phyloP scores from a whole-genome alignment of 2,113 vertebrate species.

The Noturus placidus region DNA sequence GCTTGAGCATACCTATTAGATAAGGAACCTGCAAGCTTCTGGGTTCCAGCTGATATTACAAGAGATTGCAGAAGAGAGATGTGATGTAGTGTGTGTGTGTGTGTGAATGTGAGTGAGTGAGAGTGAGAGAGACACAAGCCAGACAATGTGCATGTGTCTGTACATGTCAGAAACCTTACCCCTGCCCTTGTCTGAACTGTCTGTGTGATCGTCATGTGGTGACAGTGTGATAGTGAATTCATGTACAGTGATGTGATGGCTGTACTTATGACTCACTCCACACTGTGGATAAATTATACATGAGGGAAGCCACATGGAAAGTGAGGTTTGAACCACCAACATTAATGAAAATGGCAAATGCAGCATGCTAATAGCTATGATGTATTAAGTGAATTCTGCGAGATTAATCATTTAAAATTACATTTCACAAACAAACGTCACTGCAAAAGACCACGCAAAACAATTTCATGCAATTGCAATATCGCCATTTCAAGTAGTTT shows the following conservation, averaged over 20 bases:
- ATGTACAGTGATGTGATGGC: conserved; percentile 31
- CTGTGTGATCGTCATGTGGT: conserved; percentile 25
- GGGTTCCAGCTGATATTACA: conserved; percentile 9
- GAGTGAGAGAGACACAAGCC: not conserved
- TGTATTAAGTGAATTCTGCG: conserved; percentile 52
- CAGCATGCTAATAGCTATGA: conserved; percentile 61
- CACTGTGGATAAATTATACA: conserved; percentile 57
- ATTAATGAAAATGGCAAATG: conserved; percentile 64
- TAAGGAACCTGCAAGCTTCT: conserved; percentile 5
- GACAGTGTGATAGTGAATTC: conserved; percentile 41
- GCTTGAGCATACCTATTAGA: not conserved
- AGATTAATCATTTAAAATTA: conserved; percentile 38
- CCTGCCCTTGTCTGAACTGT: not conserved
- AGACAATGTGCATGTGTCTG: not conserved
- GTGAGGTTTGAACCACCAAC: conserved; percentile 48
- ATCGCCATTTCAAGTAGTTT: too few relatives aligned
- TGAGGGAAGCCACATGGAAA: conserved; percentile 45
- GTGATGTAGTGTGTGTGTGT: not conserved
- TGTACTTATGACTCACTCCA: conserved; percentile 27
- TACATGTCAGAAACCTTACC: conserved; percentile 15
- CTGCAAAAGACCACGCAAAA: too few relatives aligned
- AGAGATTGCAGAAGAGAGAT: conserved; percentile 22
- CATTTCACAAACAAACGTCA: not conserved
- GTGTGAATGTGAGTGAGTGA: not conserved
- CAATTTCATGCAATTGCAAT: too few relatives aligned